A percentile compares a stretch with the other conserved stretches of the same genome.
phyloP scores from a whole-genome alignment of 2,113 vertebrate genomes.

The Notechis scutatus region DNA sequence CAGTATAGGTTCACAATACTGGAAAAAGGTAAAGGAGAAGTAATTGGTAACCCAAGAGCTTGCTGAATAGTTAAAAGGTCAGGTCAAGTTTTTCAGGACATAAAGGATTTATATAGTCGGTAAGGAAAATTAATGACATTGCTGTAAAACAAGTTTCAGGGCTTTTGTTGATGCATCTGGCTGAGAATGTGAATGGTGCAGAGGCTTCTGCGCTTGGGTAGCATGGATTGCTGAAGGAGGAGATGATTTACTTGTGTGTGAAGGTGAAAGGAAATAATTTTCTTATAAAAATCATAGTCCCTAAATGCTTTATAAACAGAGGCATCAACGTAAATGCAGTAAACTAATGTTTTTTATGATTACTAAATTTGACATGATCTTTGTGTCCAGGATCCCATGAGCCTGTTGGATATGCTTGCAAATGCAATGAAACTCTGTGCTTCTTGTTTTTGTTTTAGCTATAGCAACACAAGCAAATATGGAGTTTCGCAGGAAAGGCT shows the following conservation, averaged over 20 bases:
- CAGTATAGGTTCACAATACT: not conserved
- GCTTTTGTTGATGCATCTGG: not conserved
- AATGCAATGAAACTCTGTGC: conserved; percentile 56
- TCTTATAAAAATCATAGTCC: conserved; percentile 53
- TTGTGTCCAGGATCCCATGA: conserved; percentile 90
- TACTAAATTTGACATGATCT: conserved; percentile 80
- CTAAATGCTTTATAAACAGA: conserved; percentile 62
- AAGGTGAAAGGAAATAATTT: conserved; percentile 35
- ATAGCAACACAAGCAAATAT: conserved; percentile 87
- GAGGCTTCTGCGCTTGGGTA: not conserved
- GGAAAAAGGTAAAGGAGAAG: not conserved
- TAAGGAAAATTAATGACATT: not conserved
- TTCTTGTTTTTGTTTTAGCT: conserved; percentile 75
- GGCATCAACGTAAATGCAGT: conserved; percentile 60
- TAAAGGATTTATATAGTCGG: not conserved
- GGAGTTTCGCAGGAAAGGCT: conserved; percentile 90
- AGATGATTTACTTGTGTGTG: not conserved
- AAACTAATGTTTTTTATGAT: conserved; percentile 65
- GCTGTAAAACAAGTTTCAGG: conserved; percentile 9
- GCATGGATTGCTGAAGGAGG: rapidly evolving
- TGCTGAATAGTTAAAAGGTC: not conserved
- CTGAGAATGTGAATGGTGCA: conserved; percentile 3
- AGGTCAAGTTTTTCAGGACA: rapidly evolving
- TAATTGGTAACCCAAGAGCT: not conserved
- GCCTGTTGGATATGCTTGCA: conserved; percentile 56